Evolutionary conservation across 2,888 invertebrate species (phyloP).

Genomic region (Drosophila vallismaia): DNA sequence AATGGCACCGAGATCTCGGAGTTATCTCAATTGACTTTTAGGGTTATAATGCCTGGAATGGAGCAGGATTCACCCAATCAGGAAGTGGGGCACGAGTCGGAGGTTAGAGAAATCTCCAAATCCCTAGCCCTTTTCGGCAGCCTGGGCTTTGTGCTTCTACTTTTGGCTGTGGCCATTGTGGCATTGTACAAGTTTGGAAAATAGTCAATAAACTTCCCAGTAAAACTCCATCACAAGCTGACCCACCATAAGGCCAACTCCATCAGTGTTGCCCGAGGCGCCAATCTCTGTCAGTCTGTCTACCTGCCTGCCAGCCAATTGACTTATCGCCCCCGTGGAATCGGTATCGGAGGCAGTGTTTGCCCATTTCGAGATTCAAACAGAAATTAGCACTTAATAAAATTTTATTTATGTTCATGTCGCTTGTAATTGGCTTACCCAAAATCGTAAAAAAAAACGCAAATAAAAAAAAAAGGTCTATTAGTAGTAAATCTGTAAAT

Average conservation of each 20-base stretch:
- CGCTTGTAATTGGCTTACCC: slow-evolving; percentile 64
- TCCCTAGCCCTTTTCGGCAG: slow-evolving; percentile 62
- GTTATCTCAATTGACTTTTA: slow-evolving; percentile 79
- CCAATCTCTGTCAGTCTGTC: slow-evolving; percentile 34
- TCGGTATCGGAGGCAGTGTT: slow-evolving; percentile 40
- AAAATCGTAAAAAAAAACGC: slow-evolving; percentile 5
- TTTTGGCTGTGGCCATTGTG: slow-evolving; percentile 66
- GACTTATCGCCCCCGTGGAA: slow-evolving; percentile 52
- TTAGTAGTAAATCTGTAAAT: neutral
- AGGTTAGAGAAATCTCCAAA: slow-evolving; percentile 20
- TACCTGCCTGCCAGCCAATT: slow-evolving; percentile 45
- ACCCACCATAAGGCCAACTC: neutral
- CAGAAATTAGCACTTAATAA: slow-evolving; percentile 79
- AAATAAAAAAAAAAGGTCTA: neutral
- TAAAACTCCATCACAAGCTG: neutral
- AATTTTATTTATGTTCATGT: slow-evolving; percentile 68
- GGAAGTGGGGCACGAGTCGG: neutral
- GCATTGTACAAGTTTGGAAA: slow-evolving; percentile 65
- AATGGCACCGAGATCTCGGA: slow-evolving; percentile 75
- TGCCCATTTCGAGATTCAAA: slow-evolving; percentile 54
- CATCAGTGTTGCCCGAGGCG: slow-evolving; percentile 46
- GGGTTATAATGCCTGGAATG: slow-evolving; percentile 70
- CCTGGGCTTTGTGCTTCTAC: slow-evolving; percentile 71
- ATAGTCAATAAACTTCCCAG: slow-evolving; percentile 23
- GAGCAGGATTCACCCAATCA: slow-evolving; percentile 9